phyloP scores from a whole-genome alignment of 92 coral and sea anemone genomes.

The Plumapathes pennacea region DNA sequence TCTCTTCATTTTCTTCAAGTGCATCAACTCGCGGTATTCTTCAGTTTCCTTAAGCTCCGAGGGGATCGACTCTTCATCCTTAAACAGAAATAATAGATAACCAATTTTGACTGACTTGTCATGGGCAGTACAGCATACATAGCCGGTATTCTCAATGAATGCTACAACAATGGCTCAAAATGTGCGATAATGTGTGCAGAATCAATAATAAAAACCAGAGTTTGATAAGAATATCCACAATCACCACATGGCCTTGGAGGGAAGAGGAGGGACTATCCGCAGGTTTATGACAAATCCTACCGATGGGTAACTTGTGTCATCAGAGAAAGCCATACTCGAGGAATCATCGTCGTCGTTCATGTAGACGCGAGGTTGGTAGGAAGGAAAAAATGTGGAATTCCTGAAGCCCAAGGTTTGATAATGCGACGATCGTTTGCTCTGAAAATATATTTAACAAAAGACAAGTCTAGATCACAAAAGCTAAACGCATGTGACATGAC shows the following conservation, averaged over 20 bases:
- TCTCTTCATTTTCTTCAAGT: constrained; percentile 69
- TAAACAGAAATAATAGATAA: background rate
- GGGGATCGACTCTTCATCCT: constrained; percentile 89
- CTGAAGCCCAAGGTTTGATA: constrained; percentile 84
- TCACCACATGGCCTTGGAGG: too few relatives aligned
- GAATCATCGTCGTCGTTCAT: constrained; percentile 88
- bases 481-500: too few relatives aligned
- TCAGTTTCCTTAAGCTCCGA: constrained; percentile 70
- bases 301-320: constrained; percentile 68
- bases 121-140: too few relatives aligned
- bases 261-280: too few relatives aligned
- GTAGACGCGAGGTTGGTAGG: constrained; percentile 90
- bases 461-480: background rate
- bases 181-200: too few relatives aligned
- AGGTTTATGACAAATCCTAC: too few relatives aligned
- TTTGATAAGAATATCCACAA: too few relatives aligned
- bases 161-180: too few relatives aligned
- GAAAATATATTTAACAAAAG: background rate
- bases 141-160: too few relatives aligned
- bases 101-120: too few relatives aligned
- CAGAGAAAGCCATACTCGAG: constrained; percentile 68
- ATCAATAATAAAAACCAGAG: too few relatives aligned
- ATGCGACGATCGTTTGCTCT: constrained; percentile 60
- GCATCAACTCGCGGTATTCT: constrained; percentile 80
- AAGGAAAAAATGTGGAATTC: constrained; percentile 93